Percentiles rank a stretch among this genome's conserved stretches.
Conservation (phyloP, 1,140 invertebrate genomes). For the Penaeus japonicus region DNA sequence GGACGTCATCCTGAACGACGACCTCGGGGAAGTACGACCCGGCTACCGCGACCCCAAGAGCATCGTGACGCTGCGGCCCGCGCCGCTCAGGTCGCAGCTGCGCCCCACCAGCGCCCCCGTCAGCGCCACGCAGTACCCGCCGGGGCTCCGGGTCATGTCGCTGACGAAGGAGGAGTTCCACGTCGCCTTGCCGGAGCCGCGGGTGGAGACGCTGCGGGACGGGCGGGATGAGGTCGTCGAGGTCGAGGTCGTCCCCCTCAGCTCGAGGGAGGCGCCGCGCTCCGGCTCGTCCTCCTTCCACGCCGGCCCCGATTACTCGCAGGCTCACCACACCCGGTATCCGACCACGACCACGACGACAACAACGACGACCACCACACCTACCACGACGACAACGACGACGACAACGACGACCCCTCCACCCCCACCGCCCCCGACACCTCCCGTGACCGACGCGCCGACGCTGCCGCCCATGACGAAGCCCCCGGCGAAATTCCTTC, state of each 20-base stretch:
- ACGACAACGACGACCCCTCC: too few species aligned
- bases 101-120: conserved; percentile 7
- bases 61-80: conserved; percentile 1
- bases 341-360: too few species aligned
- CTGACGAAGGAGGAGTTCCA: conserved; percentile 46
- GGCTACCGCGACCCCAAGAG: conserved; percentile 22
- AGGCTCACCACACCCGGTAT: background rate
- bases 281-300: background rate
- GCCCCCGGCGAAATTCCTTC: too few species aligned
- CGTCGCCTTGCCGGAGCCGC: conserved; percentile 8
- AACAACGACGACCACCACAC: too few species aligned
- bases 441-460: too few species aligned
- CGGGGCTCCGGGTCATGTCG: conserved; percentile 29
- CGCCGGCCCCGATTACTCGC: conserved; percentile 29
- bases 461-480: too few species aligned
- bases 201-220: background rate
- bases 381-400: too few species aligned
- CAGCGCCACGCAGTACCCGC: conserved; percentile 37
- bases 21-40: conserved; percentile 3
- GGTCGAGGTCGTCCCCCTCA: conserved; percentile 37
- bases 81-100: background rate
- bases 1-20: conserved; percentile 38
- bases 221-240: conserved; percentile 29
- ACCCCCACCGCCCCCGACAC: too few species aligned
- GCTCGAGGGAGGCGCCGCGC: background rate